phyloP scores from a whole-genome alignment of 2,888 invertebrate species.

The Acanthosepion esculentum region DNA sequence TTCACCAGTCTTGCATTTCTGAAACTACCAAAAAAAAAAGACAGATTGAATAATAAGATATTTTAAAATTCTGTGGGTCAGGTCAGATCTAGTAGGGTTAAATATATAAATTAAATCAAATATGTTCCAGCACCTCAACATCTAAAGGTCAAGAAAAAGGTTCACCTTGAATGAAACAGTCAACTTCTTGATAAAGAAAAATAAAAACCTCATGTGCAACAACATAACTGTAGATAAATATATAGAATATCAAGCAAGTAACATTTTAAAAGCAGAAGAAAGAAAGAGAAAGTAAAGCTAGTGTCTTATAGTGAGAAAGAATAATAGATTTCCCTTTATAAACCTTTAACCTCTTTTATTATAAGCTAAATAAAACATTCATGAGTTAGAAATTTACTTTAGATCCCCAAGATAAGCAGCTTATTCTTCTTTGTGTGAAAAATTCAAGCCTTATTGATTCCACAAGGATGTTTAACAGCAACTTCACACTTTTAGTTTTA shows the following conservation, averaged over 20 bases:
- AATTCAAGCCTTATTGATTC: background rate
- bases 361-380: constrained; percentile 2
- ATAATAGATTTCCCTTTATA: background rate
- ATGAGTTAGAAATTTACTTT: background rate
- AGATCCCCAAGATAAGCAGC: background rate
- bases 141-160: background rate
- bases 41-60: background rate
- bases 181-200: background rate
- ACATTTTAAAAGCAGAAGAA: background rate
- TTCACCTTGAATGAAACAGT: background rate
- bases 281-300: background rate
- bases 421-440: background rate
- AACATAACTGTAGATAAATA: background rate
- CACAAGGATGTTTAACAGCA: background rate
- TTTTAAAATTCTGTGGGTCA: background rate
- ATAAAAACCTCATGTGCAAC: background rate
- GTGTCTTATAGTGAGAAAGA: background rate
- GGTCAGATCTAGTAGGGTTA: background rate
- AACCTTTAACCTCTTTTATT: background rate
- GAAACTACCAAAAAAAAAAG: background rate
- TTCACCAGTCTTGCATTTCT: background rate
- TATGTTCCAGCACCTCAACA: background rate
- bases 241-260: background rate
- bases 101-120: background rate
- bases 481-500: background rate